phyloP scores from a whole-genome alignment of 2,888 invertebrate genomes.

The Hoplodrina ambigua region DNA sequence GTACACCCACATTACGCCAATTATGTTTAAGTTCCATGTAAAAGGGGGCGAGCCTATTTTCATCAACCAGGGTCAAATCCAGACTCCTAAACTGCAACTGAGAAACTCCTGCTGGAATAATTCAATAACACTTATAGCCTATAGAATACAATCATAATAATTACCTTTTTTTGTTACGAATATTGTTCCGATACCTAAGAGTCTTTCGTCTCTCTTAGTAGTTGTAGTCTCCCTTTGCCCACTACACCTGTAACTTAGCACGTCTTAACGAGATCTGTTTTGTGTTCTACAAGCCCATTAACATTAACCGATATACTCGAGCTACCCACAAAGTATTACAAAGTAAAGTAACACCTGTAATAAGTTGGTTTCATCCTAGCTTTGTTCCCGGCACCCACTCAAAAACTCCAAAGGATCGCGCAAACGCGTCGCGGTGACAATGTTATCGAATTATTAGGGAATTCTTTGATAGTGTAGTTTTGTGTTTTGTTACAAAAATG shows the following conservation, averaged over 20 bases:
- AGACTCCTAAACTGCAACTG: too few relatives aligned
- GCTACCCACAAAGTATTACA: constrained; percentile 20
- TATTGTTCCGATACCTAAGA: not conserved
- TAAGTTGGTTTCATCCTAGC: constrained; percentile 40
- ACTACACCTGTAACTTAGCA: not conserved
- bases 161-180: too few relatives aligned
- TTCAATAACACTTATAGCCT: too few relatives aligned
- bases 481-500: too few relatives aligned
- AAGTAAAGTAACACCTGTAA: constrained; percentile 50
- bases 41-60: too few relatives aligned
- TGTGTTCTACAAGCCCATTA: constrained; percentile 3
- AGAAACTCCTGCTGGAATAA: too few relatives aligned
- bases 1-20: too few relatives aligned
- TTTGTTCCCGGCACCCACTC: constrained; percentile 62
- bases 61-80: too few relatives aligned
- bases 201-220: not conserved
- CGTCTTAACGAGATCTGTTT: constrained; percentile 18
- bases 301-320: constrained; percentile 25
- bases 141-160: too few relatives aligned
- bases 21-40: too few relatives aligned
- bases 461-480: not conserved
- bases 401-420: constrained; percentile 71
- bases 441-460: constrained; percentile 8
- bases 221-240: not conserved
- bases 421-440: constrained; percentile 40